These are phyloP conservation scores for Caenorhabditis sp. DNA, from an alignment of 2,888 invertebrate genomes.

Conservation along the genomic window DNA sequence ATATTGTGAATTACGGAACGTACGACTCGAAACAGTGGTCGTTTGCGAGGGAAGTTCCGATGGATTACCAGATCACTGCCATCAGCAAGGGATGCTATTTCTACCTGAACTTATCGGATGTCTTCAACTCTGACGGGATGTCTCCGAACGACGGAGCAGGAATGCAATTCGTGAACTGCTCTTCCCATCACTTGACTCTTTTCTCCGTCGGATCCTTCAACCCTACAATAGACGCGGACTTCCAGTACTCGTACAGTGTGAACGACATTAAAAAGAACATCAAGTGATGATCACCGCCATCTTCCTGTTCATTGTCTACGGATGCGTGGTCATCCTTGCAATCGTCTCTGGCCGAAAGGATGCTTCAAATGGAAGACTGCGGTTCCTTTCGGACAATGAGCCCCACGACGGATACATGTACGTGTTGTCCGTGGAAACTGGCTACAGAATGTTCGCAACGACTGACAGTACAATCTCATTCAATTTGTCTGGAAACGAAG, in stretches of 20 bases:
- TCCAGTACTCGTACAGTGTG: constrained; percentile 60
- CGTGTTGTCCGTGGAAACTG: constrained; percentile 66
- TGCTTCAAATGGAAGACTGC: constrained; percentile 40
- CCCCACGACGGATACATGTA: constrained; percentile 67
- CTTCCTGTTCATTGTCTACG: constrained; percentile 40
- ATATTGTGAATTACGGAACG: constrained; percentile 39
- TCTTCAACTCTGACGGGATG: constrained; percentile 63
- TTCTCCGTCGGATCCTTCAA: constrained; percentile 66
- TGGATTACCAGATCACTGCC: constrained; percentile 61
- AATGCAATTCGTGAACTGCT: constrained; percentile 54
- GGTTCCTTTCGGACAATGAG: constrained; percentile 63
- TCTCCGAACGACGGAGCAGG: constrained; percentile 35
- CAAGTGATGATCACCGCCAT: constrained; percentile 44
- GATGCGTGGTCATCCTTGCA: constrained; percentile 10
- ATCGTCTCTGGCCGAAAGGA: constrained; percentile 34
- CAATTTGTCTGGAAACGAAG: constrained; percentile 64
- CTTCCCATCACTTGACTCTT: constrained; percentile 58
- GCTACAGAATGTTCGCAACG: constrained; percentile 66
- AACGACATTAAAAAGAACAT: constrained; percentile 54
- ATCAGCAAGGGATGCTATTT: constrained; percentile 69
- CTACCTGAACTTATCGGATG: constrained; percentile 52
- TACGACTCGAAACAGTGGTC: constrained; percentile 41
- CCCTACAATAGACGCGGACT: constrained; percentile 62
- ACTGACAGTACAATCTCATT: constrained; percentile 65
- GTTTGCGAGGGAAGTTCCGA: constrained; percentile 30